phyloP scores from a whole-genome alignment of 2,113 vertebrate species.

The Probosciger aterrimus region DNA sequence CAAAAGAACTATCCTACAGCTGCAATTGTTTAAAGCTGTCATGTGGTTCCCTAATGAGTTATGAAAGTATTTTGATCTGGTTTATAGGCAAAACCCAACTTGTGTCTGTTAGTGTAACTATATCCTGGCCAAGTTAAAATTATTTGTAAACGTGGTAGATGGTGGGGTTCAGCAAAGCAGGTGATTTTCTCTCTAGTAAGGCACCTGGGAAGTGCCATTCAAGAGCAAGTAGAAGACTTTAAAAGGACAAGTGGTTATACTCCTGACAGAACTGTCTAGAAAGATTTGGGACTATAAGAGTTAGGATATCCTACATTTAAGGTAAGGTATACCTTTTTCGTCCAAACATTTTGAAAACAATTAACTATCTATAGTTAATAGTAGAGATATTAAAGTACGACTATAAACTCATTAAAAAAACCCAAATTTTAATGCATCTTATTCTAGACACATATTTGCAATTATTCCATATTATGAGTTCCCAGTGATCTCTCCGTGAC shows the following conservation, averaged over 20 bases:
- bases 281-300: neutral
- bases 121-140: neutral
- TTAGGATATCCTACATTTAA: neutral
- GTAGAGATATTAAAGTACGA: neutral
- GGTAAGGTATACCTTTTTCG: neutral
- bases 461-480: neutral
- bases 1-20: neutral
- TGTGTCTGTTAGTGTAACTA: neutral
- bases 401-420: neutral
- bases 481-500: neutral
- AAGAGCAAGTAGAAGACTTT: neutral
- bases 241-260: neutral
- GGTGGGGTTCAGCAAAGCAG: neutral
- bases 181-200: neutral
- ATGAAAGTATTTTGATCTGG: neutral
- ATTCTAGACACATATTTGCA: neutral
- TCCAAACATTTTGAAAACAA: neutral
- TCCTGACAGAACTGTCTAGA: neutral
- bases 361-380: neutral
- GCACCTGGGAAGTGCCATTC: neutral
- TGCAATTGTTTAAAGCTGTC: slow-evolving; percentile 5
- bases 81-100: slow-evolving; percentile 9
- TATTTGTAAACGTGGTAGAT: neutral
- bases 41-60: neutral
- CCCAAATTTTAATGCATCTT: neutral